phyloP scores from a whole-genome alignment of 2,113 vertebrate genomes.

The Calypte anna region DNA sequence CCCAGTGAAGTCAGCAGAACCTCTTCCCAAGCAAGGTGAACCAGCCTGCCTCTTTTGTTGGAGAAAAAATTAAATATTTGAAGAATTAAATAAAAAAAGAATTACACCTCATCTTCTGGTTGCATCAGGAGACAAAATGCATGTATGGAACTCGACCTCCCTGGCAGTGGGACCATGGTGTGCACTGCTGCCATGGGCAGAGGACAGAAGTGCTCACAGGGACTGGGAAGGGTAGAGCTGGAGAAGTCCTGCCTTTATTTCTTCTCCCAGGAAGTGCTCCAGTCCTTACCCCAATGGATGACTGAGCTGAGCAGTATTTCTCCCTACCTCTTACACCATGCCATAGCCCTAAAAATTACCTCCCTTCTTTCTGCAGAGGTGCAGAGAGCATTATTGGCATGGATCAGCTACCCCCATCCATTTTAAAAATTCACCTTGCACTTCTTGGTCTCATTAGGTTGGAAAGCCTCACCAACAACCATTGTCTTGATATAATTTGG shows the following conservation, averaged over 20 bases:
- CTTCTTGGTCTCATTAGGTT: background rate
- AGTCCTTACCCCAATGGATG: background rate
- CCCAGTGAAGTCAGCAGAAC: background rate
- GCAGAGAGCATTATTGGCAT: background rate
- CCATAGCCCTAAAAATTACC: background rate
- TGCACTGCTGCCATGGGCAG: background rate
- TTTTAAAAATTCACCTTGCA: background rate
- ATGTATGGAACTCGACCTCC: background rate
- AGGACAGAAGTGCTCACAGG: background rate
- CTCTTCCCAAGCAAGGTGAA: background rate
- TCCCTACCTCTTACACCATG: background rate
- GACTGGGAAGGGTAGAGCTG: background rate
- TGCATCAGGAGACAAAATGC: background rate
- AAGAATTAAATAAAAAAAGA: too few relatives aligned
- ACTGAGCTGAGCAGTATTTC: background rate
- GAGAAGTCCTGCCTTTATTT: background rate
- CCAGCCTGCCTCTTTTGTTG: background rate
- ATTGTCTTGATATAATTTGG: background rate
- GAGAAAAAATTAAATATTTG: background rate
- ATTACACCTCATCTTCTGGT: background rate
- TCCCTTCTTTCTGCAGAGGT: background rate
- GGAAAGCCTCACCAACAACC: background rate
- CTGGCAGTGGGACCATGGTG: background rate
- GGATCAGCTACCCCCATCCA: background rate
- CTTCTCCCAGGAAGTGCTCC: background rate